Evolutionary conservation across 2,888 invertebrate genomes (phyloP).

Genomic region (Lordiphosa fenestrarum): DNA sequence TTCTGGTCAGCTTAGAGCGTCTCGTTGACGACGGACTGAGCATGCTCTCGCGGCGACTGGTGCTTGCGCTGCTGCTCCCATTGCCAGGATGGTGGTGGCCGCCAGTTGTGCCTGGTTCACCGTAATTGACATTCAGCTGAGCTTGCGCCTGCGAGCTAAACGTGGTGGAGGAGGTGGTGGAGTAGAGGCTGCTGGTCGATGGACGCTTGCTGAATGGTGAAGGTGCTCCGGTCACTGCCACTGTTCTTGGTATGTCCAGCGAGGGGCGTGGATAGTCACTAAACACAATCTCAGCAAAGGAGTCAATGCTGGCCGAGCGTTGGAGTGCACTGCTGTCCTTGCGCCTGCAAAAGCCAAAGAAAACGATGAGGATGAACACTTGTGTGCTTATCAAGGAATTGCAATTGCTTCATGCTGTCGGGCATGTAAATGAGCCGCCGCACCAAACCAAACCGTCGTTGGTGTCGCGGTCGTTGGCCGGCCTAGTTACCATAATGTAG

Average conservation of each 20-base stretch:
- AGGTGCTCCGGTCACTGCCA: slow-evolving; percentile 35
- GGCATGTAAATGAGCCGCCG: slow-evolving; percentile 55
- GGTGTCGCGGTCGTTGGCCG: slow-evolving; percentile 59
- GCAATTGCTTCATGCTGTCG: slow-evolving; percentile 63
- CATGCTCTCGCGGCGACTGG: slow-evolving; percentile 82
- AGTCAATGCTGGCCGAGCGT: slow-evolving; percentile 90
- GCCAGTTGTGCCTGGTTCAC: slow-evolving; percentile 36
- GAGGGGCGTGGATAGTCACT: slow-evolving; percentile 81
- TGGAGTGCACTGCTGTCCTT: slow-evolving; percentile 81
- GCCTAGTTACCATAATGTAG: slow-evolving; percentile 69
- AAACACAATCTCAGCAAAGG: slow-evolving; percentile 87
- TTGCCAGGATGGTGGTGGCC: slow-evolving; percentile 23
- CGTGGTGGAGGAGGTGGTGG: slow-evolving; percentile 62
- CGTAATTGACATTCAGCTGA: slow-evolving; percentile 79
- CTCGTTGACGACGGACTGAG: slow-evolving; percentile 89
- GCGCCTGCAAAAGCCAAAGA: slow-evolving; percentile 55
- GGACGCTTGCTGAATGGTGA: slow-evolving; percentile 79
- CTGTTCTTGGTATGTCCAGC: slow-evolving; percentile 75
- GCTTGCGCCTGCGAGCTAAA: slow-evolving; percentile 53
- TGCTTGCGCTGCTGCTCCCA: slow-evolving; percentile 58
- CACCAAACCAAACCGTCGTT: slow-evolving; percentile 10
- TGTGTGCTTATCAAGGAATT: slow-evolving; percentile 57
- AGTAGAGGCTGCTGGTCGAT: slow-evolving; percentile 78
- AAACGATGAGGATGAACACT: slow-evolving; percentile 18
- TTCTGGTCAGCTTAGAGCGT: slow-evolving; percentile 87